Evolutionary conservation across 2,888 invertebrate genomes (phyloP).

Genomic region (Fragum fragum): DNA sequence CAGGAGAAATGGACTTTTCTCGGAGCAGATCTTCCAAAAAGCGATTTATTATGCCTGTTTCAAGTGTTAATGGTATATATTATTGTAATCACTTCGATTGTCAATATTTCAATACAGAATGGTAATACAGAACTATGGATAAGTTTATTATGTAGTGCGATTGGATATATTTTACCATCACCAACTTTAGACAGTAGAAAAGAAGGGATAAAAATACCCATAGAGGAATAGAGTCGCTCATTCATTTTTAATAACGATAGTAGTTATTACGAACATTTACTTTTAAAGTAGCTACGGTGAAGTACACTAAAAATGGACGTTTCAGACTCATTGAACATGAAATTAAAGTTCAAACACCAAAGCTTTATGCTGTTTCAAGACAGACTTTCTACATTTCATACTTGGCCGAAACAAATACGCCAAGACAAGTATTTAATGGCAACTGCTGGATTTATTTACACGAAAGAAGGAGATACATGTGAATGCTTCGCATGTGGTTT

Average conservation of each 20-base stretch:
- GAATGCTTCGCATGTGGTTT: conserved; percentile 32
- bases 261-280: no score
- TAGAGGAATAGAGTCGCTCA: conserved; percentile 3
- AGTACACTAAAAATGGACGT: conserved; percentile 9
- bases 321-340: neutral
- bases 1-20: conserved; percentile 45
- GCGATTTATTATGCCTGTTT: conserved; percentile 56
- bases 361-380: conserved; percentile 1
- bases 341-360: neutral
- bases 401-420: conserved; percentile 23
- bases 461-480: conserved; percentile 14
- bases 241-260: no score
- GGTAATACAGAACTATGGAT: conserved; percentile 38
- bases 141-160: conserved; percentile 38
- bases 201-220: neutral
- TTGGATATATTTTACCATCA: conserved; percentile 32
- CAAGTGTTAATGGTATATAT: conserved; percentile 46
- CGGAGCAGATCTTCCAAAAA: conserved; percentile 39
- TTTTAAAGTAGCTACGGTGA: conserved; percentile 2
- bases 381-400: neutral
- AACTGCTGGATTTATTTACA: conserved; percentile 15
- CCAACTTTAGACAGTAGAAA: conserved; percentile 13
- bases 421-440: conserved; percentile 10
- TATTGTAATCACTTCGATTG: conserved; percentile 48
- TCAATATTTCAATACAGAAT: conserved; percentile 47